Evolutionary conservation across 2,113 vertebrate species (phyloP), one percentile per base, ranked within the genome.

Genomic region (Vimba vimba): DNA sequence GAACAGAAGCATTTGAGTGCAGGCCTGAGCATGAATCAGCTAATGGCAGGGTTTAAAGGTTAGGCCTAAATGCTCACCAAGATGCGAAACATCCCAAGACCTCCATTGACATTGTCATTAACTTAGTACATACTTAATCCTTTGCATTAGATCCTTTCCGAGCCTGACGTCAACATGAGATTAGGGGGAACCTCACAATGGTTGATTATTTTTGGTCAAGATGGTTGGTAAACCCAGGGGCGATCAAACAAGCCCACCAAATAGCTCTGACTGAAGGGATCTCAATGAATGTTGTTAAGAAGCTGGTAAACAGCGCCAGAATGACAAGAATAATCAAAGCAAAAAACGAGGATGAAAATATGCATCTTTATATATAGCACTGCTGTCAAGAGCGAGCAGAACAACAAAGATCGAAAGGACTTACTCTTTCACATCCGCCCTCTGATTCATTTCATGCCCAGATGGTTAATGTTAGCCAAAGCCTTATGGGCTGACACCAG

Each of bases 11-110:
- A 19, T 43, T 69, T 59, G 64, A 74, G 50, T 57, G 2, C 13
- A 19, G 7, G 78, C 59, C 69, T 64, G 23, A 84, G 52, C 12
- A 59, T 19, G 47, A 68, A 60, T 9, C 4, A 85, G 45, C n/a
- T 77, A 85, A 87, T 82, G 43, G 83, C 82, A 66, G 71, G 79
- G 84, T 73, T 71, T 43, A 59, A 64, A 52, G 43, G 23, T 80
- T 68, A 75, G 15, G 36, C 17, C 13, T 73, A 39, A 36, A 73
- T 82, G 12, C 59, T 80, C 15, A 10, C 25, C 25, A 10, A 77
- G 25, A 76, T 76, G n/a, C 9, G 6, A 77, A 79, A 82, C 73
- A 86, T 83, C 71, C 79, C 39, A 69, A 69, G 71, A 85, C 45
- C 68, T 66, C 8, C 5, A 50, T 2, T 45, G 57, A 69, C 21